Evolutionary conservation across 1,140 invertebrate genomes (phyloP).

Genomic region (Pachyrhynchus sulphureomaculatus): DNA sequence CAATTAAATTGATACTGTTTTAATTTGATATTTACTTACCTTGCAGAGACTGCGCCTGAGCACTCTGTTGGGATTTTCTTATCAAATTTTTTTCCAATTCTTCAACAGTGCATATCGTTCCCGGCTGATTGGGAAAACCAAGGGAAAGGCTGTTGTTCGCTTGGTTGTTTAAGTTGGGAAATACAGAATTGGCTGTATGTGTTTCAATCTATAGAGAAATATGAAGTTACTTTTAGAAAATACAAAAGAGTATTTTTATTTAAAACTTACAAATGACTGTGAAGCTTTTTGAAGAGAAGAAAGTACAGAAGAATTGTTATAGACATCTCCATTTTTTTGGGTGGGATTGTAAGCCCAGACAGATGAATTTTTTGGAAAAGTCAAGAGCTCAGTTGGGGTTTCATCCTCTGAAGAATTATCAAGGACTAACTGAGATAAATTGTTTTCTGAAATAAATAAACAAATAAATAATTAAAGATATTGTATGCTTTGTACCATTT

Average conservation of each 20-base stretch:
- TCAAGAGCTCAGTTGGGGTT: constrained; percentile 9
- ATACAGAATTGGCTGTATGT: constrained; percentile 1
- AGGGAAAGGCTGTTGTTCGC: neutral
- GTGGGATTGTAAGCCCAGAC: constrained; percentile 43
- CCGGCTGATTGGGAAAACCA: constrained; percentile 10
- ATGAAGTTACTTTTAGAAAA: constrained; percentile 2
- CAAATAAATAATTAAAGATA: neutral
- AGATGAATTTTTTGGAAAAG: constrained; percentile 32
- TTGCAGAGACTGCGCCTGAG: neutral
- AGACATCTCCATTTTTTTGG: constrained; percentile 40
- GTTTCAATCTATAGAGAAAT: constrained; percentile 17
- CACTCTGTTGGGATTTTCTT: constrained; percentile 31
- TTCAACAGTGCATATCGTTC: constrained; percentile 57
- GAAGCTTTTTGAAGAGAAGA: constrained; percentile 38
- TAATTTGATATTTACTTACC: too few relatives aligned
- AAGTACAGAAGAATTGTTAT: constrained; percentile 31
- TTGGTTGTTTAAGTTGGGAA: constrained; percentile 15
- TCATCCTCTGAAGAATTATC: constrained; percentile 38
- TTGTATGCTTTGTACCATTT: neutral
- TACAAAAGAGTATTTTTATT: too few relatives aligned
- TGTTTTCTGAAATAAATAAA: constrained; percentile 51
- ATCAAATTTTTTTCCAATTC: constrained; percentile 57
- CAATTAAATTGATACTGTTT: too few relatives aligned
- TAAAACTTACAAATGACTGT: constrained; percentile 40
- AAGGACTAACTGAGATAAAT: constrained; percentile 59